Conservation (phyloP, 2,888 invertebrate species). For the Watsonalla binaria region DNA sequence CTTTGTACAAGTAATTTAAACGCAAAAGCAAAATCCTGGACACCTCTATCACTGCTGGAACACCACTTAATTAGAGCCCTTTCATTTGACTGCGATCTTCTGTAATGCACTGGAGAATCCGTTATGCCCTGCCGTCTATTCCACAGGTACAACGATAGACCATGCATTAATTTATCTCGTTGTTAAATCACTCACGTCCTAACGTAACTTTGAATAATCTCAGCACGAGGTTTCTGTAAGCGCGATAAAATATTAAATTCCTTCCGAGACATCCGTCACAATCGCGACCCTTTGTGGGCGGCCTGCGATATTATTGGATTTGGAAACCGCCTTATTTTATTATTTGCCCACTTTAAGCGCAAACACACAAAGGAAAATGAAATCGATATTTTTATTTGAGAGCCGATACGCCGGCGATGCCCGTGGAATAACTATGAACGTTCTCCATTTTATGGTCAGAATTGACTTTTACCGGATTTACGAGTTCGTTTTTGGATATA, state of each 20-base stretch:
- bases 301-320: slow-evolving; percentile 45
- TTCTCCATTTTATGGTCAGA: slow-evolving; percentile 19
- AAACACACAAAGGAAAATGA: slow-evolving; percentile 45
- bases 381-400: slow-evolving; percentile 46
- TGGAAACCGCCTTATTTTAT: slow-evolving; percentile 41
- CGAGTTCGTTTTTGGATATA: slow-evolving; percentile 1
- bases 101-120: no score
- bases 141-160: background rate
- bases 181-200: background rate
- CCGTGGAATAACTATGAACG: slow-evolving; percentile 34
- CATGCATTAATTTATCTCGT: background rate
- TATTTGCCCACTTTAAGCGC: slow-evolving; percentile 37
- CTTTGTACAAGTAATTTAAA: no score
- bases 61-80: no score
- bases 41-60: no score
- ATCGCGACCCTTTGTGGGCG: slow-evolving; percentile 35
- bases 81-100: no score
- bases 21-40: no score
- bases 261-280: slow-evolving; percentile 40
- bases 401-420: slow-evolving; percentile 24
- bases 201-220: slow-evolving; percentile 24
- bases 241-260: slow-evolving; percentile 52
- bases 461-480: slow-evolving; percentile 2
- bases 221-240: slow-evolving; percentile 12
- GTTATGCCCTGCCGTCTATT: no score